phyloP scores from a whole-genome alignment of 2,113 vertebrate genomes.

The Tonatia bakeri region DNA sequence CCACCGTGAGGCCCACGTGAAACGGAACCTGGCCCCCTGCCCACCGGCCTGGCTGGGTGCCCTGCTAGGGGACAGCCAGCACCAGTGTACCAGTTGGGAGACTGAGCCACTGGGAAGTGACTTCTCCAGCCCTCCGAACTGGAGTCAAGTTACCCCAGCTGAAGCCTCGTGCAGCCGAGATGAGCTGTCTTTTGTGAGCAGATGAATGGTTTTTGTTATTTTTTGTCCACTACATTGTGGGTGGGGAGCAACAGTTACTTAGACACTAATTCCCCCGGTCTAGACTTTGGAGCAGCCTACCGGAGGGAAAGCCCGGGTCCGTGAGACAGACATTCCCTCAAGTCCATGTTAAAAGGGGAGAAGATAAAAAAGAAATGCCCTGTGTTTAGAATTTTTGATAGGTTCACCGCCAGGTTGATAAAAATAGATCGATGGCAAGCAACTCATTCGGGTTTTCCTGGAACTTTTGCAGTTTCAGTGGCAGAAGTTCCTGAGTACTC shows the following conservation, averaged over 20 bases:
- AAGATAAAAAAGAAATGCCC: not conserved
- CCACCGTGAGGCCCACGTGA: not conserved
- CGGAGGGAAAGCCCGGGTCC: too few relatives aligned
- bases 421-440: not conserved
- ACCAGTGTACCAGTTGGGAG: not conserved
- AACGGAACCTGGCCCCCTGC: not conserved
- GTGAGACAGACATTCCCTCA: not conserved
- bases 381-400: not conserved
- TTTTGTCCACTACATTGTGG: not conserved
- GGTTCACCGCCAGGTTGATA: not conserved
- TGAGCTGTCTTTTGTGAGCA: not conserved
- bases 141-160: not conserved
- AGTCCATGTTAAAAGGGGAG: not conserved
- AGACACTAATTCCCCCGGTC: not conserved
- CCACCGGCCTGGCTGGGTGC: not conserved
- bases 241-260: not conserved
- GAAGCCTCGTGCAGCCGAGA: too few relatives aligned
- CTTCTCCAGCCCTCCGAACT: not conserved
- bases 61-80: not conserved
- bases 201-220: not conserved
- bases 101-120: not conserved
- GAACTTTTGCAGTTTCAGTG: not conserved
- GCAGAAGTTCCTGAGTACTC: not conserved
- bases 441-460: not conserved
- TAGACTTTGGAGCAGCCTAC: not conserved